Evolutionary conservation across 2,113 vertebrate genomes (phyloP), one percentile per base, ranked within the genome.

Genomic region (Vanacampus margaritifer): DNA sequence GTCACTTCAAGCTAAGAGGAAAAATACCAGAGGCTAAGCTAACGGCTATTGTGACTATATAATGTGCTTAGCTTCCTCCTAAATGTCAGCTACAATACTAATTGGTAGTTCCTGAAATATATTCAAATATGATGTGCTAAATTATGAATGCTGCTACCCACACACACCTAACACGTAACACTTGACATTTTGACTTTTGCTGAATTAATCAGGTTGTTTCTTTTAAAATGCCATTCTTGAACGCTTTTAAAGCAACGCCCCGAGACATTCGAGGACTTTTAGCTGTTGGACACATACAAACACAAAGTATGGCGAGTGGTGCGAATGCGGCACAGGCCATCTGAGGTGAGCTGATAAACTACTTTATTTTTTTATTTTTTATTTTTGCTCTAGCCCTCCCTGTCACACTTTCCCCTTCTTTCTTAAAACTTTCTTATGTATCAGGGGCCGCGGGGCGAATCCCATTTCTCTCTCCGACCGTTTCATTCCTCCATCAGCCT

Each of bases 321-420:
- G 74, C 74, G 75, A 82, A 82, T 76, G 65, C 24, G 61, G 39
- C 65, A 70, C 58, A 69, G 77, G 73, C 69, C 64, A 72, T 64
- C 64, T 73, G 69, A 73, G 75, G 53, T 54, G 41, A 65, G 71
- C 74, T 79, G 64, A 83, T 81, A 81, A 76, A 81, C 76, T 65
- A 72, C 70, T 12, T 54, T 54, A 5, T 43, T 65, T 68, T 46
- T 65, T 68, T 46, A 2, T 32, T 32, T 32, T 32, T 32, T 32
- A 10, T 32, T 57, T 28, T 45, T 63, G 6, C 32, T 56, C 24
- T 57, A 65, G 43, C 63, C 32, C 59, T 35, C 26, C 23, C 35
- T 36, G 21, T 64, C 64, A 72, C 51, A 51, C 64, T 67, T 62
- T 74, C 26, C 28, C 26, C 66, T 64, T 28, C 53, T 32, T 78